These are phyloP conservation scores for Mythimna vitellina DNA, from an alignment of 2,888 invertebrate species.

Conservation along the genomic window DNA sequence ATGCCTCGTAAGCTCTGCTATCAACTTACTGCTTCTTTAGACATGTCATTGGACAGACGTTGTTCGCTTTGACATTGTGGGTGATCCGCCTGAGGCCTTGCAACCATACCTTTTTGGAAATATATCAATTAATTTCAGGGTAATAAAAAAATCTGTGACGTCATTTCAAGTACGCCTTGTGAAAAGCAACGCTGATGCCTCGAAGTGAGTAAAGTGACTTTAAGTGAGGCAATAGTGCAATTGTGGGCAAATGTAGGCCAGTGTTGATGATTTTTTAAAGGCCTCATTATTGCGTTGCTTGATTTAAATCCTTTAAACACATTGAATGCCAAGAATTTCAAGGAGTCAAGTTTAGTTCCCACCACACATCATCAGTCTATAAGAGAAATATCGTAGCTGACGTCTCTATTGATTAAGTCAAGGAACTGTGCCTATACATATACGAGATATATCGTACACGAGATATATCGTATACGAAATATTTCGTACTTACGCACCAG, in stretches of 20 bases:
- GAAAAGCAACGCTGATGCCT: constrained; percentile 50
- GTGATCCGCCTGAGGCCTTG: constrained; percentile 98
- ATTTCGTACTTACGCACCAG: too few relatives aligned
- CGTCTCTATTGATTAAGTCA: too few relatives aligned
- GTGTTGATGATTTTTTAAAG: constrained; percentile 44
- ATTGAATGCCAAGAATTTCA: too few relatives aligned
- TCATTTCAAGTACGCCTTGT: constrained; percentile 30
- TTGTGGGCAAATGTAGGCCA: constrained; percentile 33
- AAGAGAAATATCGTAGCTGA: too few relatives aligned
- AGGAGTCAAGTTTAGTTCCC: too few relatives aligned
- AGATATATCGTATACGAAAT: too few relatives aligned
- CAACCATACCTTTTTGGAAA: constrained; percentile 96
- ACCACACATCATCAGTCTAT: too few relatives aligned
- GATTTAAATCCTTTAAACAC: constrained; percentile 7
- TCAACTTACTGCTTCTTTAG: constrained; percentile 99
- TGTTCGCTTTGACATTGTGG: constrained; percentile 99
- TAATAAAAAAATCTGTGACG: not conserved
- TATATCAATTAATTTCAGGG: constrained; percentile 42
- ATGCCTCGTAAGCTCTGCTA: constrained; percentile 65
- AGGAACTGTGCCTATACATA: too few relatives aligned
- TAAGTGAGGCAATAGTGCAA: constrained; percentile 42
- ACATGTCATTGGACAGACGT: constrained; percentile 99
- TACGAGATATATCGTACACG: too few relatives aligned
- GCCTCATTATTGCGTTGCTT: constrained; percentile 22
- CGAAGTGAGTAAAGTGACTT: constrained; percentile 40